Percentiles rank a stretch among this genome's conserved stretches.
Conservation (phyloP, 2,888 invertebrate genomes). For the Fragum sueziense region DNA sequence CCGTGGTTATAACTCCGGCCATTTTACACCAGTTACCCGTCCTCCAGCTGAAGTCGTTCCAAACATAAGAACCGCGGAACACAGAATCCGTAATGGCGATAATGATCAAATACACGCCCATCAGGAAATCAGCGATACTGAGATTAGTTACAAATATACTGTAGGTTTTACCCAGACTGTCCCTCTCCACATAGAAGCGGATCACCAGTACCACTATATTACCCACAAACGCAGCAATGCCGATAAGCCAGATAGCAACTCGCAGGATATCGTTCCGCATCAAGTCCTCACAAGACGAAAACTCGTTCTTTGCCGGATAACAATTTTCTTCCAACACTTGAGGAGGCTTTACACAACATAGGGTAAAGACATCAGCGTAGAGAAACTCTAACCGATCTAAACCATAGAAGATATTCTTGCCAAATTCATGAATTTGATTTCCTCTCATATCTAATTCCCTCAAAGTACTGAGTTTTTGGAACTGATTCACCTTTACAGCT, state of each 20-base stretch:
- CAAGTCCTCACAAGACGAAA: conserved; percentile 68
- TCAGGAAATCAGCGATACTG: conserved; percentile 63
- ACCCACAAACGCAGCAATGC: conserved; percentile 55
- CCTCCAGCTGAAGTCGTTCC: conserved; percentile 66
- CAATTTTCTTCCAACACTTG: conserved; percentile 49
- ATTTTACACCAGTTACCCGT: conserved; percentile 61
- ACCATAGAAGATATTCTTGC: conserved; percentile 44
- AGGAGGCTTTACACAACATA: conserved; percentile 54
- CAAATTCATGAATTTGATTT: conserved; percentile 46
- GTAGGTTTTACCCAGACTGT: conserved; percentile 45
- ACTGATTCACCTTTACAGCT: conserved; percentile 29
- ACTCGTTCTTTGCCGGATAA: conserved; percentile 57
- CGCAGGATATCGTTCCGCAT: conserved; percentile 58
- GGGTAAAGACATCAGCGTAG: conserved; percentile 43
- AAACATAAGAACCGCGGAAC: conserved; percentile 62
- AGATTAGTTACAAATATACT: conserved; percentile 63
- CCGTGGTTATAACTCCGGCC: conserved; percentile 62
- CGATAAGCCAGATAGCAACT: conserved; percentile 61
- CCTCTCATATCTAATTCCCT: conserved; percentile 37
- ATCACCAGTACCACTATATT: conserved; percentile 57
- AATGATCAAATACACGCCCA: conserved; percentile 67
- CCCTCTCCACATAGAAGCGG: conserved; percentile 62
- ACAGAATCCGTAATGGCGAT: conserved; percentile 61
- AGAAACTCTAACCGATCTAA: conserved; percentile 27
- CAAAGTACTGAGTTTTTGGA: conserved; percentile 20